Evolutionary conservation across 1,140 invertebrate species (phyloP).

Genomic region (Diuraphis noxia): DNA sequence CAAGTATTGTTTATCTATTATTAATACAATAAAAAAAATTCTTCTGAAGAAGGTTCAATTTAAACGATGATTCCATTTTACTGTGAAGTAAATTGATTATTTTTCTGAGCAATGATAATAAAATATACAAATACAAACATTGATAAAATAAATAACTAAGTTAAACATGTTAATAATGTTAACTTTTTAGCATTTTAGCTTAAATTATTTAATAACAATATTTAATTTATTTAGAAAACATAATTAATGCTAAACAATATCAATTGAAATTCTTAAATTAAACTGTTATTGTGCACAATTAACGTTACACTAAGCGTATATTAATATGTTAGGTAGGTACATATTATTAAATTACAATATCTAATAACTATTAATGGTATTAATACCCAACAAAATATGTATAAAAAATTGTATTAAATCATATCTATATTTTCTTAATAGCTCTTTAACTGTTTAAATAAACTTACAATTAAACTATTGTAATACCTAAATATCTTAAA

Average conservation of each 20-base stretch:
- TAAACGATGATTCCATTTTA: neutral
- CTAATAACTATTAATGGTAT: neutral
- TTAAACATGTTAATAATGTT: neutral
- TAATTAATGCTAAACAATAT: neutral
- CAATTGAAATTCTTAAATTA: neutral
- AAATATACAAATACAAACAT: neutral
- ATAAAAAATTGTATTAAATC: neutral
- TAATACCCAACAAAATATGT: neutral
- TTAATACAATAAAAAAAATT: no score
- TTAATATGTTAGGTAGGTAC: neutral
- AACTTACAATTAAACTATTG: neutral
- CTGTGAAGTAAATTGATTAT: neutral
- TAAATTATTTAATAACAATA: slow-evolving; percentile 13
- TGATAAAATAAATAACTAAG: neutral
- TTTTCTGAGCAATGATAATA: neutral
- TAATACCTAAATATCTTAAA: neutral
- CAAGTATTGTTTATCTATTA: neutral
- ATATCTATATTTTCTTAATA: neutral
- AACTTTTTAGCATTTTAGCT: neutral
- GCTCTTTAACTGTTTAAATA: slow-evolving; percentile 3
- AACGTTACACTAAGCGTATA: neutral
- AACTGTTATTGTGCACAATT: neutral
- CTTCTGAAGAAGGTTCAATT: neutral
- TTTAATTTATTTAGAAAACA: neutral
- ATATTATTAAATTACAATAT: neutral